Conservation (phyloP, 30 jellyfish, hydroid and myxozoan genomes). For the Nemopilema nomurai region DNA sequence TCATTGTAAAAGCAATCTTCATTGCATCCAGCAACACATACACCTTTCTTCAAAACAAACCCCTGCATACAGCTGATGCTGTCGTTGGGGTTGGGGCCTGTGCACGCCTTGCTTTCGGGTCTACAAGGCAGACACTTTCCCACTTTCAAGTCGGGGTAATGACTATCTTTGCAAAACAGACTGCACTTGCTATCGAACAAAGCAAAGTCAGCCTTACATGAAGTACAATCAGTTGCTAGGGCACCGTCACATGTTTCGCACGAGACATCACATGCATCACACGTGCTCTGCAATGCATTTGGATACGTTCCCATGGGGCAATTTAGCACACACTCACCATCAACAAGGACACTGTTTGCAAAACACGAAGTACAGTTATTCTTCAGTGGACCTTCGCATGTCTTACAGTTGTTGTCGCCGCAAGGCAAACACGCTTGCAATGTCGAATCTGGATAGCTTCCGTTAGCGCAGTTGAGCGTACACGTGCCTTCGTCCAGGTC, state of each 20-base stretch:
- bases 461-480: constrained; percentile 49
- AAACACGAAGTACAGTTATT: constrained; percentile 69
- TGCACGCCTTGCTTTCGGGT: constrained; percentile 64
- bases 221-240: constrained; percentile 50
- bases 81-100: constrained; percentile 58
- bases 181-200: constrained; percentile 51
- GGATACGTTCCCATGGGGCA: constrained; percentile 65
- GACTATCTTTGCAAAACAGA: constrained; percentile 55
- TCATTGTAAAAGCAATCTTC: constrained; percentile 45
- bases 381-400: constrained; percentile 44
- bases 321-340: constrained; percentile 55
- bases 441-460: constrained; percentile 46
- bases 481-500: constrained; percentile 49
- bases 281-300: constrained; percentile 9
- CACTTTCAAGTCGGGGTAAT: constrained; percentile 27
- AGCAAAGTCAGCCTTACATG: constrained; percentile 49
- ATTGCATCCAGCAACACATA: constrained; percentile 53
- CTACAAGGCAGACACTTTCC: constrained; percentile 71
- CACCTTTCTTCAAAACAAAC: neutral
- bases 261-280: constrained; percentile 61
- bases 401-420: constrained; percentile 30
- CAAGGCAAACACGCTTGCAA: constrained; percentile 48
- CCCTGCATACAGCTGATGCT: constrained; percentile 72
- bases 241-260: constrained; percentile 73
- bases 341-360: constrained; percentile 31